A percentile compares a stretch with the other conserved stretches of the same genome.
phyloP scores from a whole-genome alignment of 2,797 vertebrate genomes.

The Tarsius wallacei region DNA sequence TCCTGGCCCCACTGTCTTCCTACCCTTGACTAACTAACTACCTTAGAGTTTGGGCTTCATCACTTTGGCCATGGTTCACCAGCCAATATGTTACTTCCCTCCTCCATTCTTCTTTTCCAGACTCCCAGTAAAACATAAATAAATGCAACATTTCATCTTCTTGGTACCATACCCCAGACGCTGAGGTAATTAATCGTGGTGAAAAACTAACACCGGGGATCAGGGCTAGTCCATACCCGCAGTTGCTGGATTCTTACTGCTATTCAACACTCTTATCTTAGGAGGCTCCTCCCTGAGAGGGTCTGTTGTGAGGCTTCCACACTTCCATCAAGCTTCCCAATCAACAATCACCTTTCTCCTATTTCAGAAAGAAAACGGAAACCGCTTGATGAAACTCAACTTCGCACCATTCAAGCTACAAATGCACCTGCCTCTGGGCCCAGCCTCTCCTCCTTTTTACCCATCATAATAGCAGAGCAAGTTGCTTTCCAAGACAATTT shows the following conservation, averaged over 20 bases:
- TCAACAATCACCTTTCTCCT: not conserved
- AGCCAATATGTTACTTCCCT: not conserved
- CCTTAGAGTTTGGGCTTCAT: not conserved
- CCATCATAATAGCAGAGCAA: not conserved
- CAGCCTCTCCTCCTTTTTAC: not conserved
- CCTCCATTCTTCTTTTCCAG: not conserved
- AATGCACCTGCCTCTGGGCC: not conserved
- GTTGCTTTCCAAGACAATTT: not conserved
- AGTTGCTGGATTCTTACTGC: not conserved
- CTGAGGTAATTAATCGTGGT: not conserved
- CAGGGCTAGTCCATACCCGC: not conserved
- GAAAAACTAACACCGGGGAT: not conserved
- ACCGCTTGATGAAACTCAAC: not conserved
- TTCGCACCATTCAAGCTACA: not conserved
- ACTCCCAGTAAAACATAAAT: not conserved
- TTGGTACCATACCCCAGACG: not conserved
- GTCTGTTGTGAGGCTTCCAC: not conserved
- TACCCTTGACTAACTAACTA: not conserved
- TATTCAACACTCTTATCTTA: not conserved
- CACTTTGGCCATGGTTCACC: not conserved
- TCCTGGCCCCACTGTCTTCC: not conserved
- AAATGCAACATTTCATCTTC: not conserved
- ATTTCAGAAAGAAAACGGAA: constrained; percentile 3
- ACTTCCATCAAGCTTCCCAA: not conserved
- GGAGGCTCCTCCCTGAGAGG: not conserved